A percentile compares a stretch with the other conserved stretches of the same genome.
These are phyloP conservation scores for Meriones psammophilus DNA, from an alignment of 2,797 vertebrate genomes.

Conservation along the genomic window DNA sequence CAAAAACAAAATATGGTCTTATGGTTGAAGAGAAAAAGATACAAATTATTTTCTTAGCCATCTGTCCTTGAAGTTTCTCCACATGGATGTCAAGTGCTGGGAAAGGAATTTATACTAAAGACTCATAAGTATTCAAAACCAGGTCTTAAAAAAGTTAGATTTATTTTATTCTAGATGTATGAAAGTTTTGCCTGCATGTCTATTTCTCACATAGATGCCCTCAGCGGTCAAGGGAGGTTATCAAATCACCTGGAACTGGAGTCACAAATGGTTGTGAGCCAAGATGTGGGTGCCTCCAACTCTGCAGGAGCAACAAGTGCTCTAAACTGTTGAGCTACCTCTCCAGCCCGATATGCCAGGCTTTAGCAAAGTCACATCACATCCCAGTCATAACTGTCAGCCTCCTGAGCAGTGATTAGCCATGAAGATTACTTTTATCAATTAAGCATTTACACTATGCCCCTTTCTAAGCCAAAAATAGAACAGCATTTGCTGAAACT, in stretches of 20 bases:
- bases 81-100: slow-evolving; percentile 6
- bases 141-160: background rate
- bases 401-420: background rate
- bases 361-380: background rate
- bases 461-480: slow-evolving; percentile 34
- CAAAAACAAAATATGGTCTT: slow-evolving; percentile 21
- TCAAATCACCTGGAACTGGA: background rate
- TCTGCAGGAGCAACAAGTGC: background rate
- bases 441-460: background rate
- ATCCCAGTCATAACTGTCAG: slow-evolving; percentile 24
- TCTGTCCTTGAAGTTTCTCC: slow-evolving; percentile 44
- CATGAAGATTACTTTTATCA: slow-evolving; percentile 44
- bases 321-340: background rate
- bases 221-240: background rate
- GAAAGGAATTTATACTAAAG: slow-evolving; percentile 10
- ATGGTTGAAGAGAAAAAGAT: background rate
- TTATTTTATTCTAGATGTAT: background rate
- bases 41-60: slow-evolving; percentile 51
- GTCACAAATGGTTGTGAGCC: background rate
- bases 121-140: background rate
- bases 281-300: background rate
- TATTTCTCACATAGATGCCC: background rate
- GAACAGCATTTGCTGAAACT: slow-evolving; percentile 10
- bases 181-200: background rate
- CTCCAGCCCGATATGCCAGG: background rate